These are phyloP conservation scores for Fulica atra DNA, from an alignment of 2,113 vertebrate genomes.

Conservation along the genomic window DNA sequence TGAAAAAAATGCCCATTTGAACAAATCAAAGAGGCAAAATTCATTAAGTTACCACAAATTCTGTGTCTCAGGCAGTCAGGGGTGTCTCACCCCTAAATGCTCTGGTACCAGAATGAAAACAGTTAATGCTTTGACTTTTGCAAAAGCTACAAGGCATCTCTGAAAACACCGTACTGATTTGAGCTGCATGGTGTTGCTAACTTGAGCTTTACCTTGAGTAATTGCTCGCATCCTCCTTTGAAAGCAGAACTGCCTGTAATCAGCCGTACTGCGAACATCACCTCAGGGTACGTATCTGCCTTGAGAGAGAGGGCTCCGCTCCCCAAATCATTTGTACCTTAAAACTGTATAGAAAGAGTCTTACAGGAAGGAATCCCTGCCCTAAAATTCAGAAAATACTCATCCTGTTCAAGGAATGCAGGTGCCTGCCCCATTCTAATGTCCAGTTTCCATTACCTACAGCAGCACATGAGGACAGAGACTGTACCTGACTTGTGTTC, in stretches of 20 bases:
- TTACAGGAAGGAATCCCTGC: not conserved
- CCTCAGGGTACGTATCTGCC: not conserved
- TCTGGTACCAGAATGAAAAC: not conserved
- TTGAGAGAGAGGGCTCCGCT: not conserved
- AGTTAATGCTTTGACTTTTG: not conserved
- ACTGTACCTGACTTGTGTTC: rapidly evolving
- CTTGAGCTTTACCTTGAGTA: not conserved
- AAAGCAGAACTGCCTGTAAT: not conserved
- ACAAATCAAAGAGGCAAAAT: not conserved
- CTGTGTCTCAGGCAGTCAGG: not conserved
- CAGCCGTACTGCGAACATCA: rapidly evolving
- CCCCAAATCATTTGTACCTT: not conserved
- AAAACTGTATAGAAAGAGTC: not conserved
- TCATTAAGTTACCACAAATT: not conserved
- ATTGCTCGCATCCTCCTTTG: not conserved
- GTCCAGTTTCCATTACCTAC: not conserved
- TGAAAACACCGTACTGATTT: not conserved
- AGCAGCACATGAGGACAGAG: rapidly evolving
- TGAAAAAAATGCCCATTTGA: not conserved
- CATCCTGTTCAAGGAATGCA: rapidly evolving
- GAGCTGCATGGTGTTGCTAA: not conserved
- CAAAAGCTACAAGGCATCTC: not conserved
- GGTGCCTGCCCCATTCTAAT: not conserved
- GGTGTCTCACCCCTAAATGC: not conserved
- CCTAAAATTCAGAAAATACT: not conserved